Conservation (phyloP, 2,888 invertebrate genomes). For the Hoplodrina ambigua region DNA sequence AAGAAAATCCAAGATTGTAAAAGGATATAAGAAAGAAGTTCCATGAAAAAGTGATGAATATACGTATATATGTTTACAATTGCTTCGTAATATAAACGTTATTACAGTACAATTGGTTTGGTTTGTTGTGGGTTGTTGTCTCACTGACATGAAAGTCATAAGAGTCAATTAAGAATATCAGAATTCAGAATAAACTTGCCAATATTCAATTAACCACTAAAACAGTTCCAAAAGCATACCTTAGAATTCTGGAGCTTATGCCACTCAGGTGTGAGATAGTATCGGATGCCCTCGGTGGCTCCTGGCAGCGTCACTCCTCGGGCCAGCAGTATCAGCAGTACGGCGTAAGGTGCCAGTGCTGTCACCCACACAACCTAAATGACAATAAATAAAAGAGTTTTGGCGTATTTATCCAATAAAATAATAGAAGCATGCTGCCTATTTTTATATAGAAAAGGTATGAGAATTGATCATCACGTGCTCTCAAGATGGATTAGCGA, state of each 20-base stretch:
- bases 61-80: too few species aligned
- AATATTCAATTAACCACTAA: neutral
- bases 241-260: conserved; percentile 94
- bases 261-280: conserved; percentile 97
- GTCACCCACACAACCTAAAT: conserved; percentile 98
- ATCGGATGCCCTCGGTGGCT: conserved; percentile 95
- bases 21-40: too few species aligned
- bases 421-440: too few species aligned
- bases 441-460: too few species aligned
- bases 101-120: neutral
- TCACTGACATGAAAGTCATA: neutral
- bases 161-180: too few species aligned
- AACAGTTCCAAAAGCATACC: conserved; percentile 82
- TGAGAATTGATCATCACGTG: too few species aligned
- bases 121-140: neutral
- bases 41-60: neutral
- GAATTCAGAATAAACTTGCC: too few species aligned
- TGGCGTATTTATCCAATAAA: too few species aligned
- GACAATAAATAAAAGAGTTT: neutral
- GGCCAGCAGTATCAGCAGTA: conserved; percentile 95
- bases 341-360: conserved; percentile 97
- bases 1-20: too few species aligned
- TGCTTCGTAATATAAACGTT: neutral
- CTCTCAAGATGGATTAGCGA: too few species aligned
- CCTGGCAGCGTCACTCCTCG: conserved; percentile 96